Evolutionary conservation across 2,888 invertebrate genomes (phyloP).

Genomic region (Theretra japonica): DNA sequence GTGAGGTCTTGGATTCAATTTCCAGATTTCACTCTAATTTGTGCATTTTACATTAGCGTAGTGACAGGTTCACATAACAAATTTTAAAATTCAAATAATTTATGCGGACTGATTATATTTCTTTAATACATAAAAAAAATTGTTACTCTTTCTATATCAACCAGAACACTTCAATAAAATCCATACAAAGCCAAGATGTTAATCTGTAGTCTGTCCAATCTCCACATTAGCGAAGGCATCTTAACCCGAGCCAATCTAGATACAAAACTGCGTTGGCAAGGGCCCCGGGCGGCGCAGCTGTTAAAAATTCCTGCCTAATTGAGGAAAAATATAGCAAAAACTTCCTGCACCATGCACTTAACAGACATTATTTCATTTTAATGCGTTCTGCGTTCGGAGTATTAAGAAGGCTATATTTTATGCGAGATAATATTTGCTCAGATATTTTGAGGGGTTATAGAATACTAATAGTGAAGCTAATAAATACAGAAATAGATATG

Average conservation of each 20-base stretch:
- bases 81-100: no score
- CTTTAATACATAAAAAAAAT: no score
- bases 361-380: slow-evolving; percentile 36
- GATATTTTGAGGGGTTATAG: neutral
- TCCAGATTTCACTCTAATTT: no score
- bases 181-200: neutral
- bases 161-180: neutral
- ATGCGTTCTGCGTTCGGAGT: slow-evolving; percentile 20
- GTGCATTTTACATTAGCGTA: no score
- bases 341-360: slow-evolving; percentile 37
- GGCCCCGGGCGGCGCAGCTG: slow-evolving; percentile 42
- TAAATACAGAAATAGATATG: neutral
- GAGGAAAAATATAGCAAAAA: slow-evolving; percentile 44
- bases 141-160: neutral
- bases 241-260: slow-evolving; percentile 20
- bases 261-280: slow-evolving; percentile 45
- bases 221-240: slow-evolving; percentile 39
- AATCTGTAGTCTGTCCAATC: neutral
- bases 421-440: neutral
- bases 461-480: neutral
- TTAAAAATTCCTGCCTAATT: slow-evolving; percentile 45
- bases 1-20: no score
- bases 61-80: no score
- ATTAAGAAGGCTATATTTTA: slow-evolving; percentile 5
- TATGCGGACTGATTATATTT: no score